A percentile compares a stretch with the other conserved stretches of the same genome.
phyloP scores from a whole-genome alignment of 2,888 invertebrate species.

The Acleris literana region DNA sequence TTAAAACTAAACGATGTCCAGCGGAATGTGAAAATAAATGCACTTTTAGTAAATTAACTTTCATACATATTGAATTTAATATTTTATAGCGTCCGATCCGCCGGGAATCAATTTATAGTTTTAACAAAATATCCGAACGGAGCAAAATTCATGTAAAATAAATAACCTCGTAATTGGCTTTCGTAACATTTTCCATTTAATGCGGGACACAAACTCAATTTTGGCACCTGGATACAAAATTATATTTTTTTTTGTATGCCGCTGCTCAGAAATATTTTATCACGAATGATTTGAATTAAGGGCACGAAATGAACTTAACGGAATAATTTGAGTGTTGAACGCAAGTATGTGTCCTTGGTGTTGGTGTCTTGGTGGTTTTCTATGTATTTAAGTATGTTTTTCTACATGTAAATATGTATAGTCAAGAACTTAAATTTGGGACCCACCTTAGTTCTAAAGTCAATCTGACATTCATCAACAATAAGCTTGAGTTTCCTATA shows the following conservation, averaged over 20 bases:
- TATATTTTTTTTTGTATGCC: background rate
- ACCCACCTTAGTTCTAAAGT: too few relatives aligned
- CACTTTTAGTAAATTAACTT: slow-evolving; percentile 4
- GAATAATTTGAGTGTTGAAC: too few relatives aligned
- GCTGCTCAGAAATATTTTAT: background rate
- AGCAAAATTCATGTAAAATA: slow-evolving; percentile 7
- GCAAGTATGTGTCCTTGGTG: too few relatives aligned
- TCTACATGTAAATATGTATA: too few relatives aligned
- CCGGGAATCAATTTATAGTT: slow-evolving; percentile 19
- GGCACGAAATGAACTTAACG: too few relatives aligned
- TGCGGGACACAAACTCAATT: background rate
- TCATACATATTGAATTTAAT: slow-evolving; percentile 8
- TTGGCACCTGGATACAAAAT: background rate
- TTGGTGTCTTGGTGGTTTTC: too few relatives aligned
- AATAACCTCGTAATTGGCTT: background rate
- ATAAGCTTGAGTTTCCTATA: too few relatives aligned
- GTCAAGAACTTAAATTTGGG: too few relatives aligned
- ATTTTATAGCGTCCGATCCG: slow-evolving; percentile 5
- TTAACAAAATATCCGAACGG: slow-evolving; percentile 1
- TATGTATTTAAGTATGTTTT: too few relatives aligned
- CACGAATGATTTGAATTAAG: background rate
- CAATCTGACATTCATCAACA: too few relatives aligned
- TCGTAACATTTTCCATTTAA: background rate
- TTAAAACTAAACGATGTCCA: background rate
- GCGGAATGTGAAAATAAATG: background rate